Percentiles rank a stretch among this genome's conserved stretches.
Evolutionary conservation across 1,140 invertebrate genomes (phyloP).

Genomic region (Drosophila bipectinata): DNA sequence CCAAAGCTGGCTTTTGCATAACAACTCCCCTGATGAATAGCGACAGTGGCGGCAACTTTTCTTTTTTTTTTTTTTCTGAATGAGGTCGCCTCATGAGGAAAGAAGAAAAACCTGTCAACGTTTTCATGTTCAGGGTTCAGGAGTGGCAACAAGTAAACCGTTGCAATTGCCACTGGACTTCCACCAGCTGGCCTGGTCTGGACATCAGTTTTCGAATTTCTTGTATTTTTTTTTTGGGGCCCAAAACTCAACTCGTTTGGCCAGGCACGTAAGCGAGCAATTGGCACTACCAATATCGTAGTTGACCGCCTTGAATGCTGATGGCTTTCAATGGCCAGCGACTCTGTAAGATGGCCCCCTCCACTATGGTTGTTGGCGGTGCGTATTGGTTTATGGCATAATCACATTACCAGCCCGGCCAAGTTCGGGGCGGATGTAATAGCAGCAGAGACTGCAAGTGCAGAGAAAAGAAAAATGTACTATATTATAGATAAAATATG

Average conservation of each 20-base stretch:
- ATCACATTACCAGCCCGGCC: conserved; percentile 62
- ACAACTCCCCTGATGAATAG: background rate
- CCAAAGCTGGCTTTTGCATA: conserved; percentile 33
- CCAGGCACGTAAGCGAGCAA: conserved; percentile 54
- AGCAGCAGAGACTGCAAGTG: conserved; percentile 58
- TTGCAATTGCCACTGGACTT: conserved; percentile 34
- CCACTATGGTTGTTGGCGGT: no score
- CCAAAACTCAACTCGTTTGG: conserved; percentile 48
- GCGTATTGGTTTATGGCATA: conserved; percentile 67
- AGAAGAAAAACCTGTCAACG: conserved; percentile 62
- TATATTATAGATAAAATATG: background rate
- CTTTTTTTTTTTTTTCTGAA: conserved; percentile 36
- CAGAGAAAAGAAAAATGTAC: background rate
- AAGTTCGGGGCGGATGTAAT: conserved; percentile 62
- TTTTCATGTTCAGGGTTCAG: conserved; percentile 78
- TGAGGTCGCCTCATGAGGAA: conserved; percentile 25
- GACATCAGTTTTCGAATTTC: conserved; percentile 9
- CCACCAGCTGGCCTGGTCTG: background rate
- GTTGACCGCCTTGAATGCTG: conserved; percentile 80
- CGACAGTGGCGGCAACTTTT: conserved; percentile 20
- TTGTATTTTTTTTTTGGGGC: conserved; percentile 3
- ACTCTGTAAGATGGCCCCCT: conserved; percentile 23
- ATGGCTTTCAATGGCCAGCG: conserved; percentile 66
- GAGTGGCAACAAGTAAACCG: conserved; percentile 31
- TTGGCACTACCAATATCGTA: conserved; percentile 67